phyloP scores from a whole-genome alignment of 2,888 invertebrate species.

The Atherix ibis region DNA sequence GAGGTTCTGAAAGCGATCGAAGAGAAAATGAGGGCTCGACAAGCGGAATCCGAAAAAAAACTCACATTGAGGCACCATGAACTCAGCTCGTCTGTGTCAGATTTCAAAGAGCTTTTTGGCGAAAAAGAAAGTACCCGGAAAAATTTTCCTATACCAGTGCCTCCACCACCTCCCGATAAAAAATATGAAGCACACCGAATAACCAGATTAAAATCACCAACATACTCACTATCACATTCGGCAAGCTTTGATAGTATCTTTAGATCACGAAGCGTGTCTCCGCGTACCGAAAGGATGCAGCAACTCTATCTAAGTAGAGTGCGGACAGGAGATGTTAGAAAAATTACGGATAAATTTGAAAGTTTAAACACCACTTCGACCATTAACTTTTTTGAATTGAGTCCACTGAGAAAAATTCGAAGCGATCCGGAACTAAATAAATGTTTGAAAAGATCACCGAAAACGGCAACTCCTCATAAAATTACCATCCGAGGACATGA shows the following conservation, averaged over 20 bases:
- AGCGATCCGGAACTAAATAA: slow-evolving; percentile 65
- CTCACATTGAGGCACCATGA: slow-evolving; percentile 17
- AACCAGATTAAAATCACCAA: slow-evolving; percentile 13
- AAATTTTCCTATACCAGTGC: slow-evolving; percentile 33
- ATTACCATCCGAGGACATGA: slow-evolving; percentile 35
- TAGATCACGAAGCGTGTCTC: slow-evolving; percentile 56
- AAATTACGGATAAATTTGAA: slow-evolving; percentile 65
- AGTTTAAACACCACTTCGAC: slow-evolving; percentile 16
- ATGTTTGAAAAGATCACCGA: slow-evolving; percentile 34
- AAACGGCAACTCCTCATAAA: slow-evolving; percentile 35
- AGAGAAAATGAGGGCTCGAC: slow-evolving; percentile 26
- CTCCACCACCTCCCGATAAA: slow-evolving; percentile 39
- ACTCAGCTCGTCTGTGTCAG: slow-evolving; percentile 34
- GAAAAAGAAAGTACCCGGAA: slow-evolving; percentile 39
- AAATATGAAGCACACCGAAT: slow-evolving; percentile 21
- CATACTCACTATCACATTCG: slow-evolving; percentile 7
- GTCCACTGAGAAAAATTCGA: slow-evolving; percentile 43
- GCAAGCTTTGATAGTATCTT: slow-evolving; percentile 46
- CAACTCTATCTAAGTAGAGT: slow-evolving; percentile 52
- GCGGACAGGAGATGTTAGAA: slow-evolving; percentile 60
- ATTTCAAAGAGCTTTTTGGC: slow-evolving; percentile 69
- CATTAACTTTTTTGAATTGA: slow-evolving; percentile 27
- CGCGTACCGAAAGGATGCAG: slow-evolving; percentile 54
- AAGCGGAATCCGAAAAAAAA: slow-evolving; percentile 14
- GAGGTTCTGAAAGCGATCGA: slow-evolving; percentile 34